Evolutionary conservation across 2,113 vertebrate genomes (phyloP).

Genomic region (Oostethus manadensis): DNA sequence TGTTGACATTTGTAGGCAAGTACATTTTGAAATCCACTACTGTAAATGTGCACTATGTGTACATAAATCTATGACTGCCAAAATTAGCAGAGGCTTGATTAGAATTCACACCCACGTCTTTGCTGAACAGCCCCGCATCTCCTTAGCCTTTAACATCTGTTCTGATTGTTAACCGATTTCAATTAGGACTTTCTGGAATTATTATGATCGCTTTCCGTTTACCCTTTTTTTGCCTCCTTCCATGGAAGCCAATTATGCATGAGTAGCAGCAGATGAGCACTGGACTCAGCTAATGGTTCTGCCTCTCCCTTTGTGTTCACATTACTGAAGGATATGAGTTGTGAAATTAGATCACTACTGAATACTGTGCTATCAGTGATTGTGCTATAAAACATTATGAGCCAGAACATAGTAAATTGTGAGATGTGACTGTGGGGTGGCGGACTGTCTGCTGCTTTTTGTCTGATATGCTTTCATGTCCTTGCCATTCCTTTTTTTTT

Average conservation of each 20-base stretch:
- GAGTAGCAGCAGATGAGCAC: slow-evolving; percentile 53
- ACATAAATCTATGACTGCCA: slow-evolving; percentile 1
- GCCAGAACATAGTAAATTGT: slow-evolving; percentile 64
- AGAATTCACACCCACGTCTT: slow-evolving; percentile 27
- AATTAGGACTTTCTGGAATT: slow-evolving; percentile 62
- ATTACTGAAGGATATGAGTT: slow-evolving; percentile 72
- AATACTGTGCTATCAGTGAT: slow-evolving; percentile 65
- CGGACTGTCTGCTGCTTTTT: slow-evolving; percentile 49
- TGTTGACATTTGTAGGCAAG: background rate
- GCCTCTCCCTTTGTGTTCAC: slow-evolving; percentile 68
- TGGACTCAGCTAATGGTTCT: slow-evolving; percentile 63
- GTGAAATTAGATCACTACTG: slow-evolving; percentile 73
- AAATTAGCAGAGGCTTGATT: slow-evolving; percentile 21
- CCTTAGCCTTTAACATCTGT: slow-evolving; percentile 39
- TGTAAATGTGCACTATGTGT: background rate
- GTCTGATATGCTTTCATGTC: slow-evolving; percentile 47
- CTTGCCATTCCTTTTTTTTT: slow-evolving; percentile 20
- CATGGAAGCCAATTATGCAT: slow-evolving; percentile 63
- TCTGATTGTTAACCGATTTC: slow-evolving; percentile 63
- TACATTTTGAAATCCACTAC: background rate
- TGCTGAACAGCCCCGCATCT: slow-evolving; percentile 16
- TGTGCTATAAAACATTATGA: slow-evolving; percentile 70
- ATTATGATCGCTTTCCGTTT: slow-evolving; percentile 65
- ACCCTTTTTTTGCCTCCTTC: slow-evolving; percentile 58
- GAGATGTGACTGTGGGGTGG: slow-evolving; percentile 56